Evolutionary conservation across 2,888 invertebrate species (phyloP).

Genomic region (Arctia plantaginis): DNA sequence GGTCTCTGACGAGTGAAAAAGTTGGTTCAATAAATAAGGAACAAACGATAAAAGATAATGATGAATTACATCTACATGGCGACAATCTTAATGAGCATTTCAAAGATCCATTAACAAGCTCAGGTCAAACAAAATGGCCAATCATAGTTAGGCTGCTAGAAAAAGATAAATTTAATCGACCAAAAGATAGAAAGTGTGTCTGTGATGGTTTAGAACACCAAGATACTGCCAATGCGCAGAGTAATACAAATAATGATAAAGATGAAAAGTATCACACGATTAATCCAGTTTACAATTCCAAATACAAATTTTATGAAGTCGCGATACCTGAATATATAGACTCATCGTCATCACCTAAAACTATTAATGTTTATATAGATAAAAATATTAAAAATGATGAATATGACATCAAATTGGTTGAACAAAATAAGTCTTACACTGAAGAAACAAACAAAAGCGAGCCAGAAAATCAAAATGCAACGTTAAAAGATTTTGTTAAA

Average conservation of each 20-base stretch:
- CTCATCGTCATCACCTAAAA: not conserved
- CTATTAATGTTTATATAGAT: not conserved
- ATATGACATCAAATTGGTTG: not conserved
- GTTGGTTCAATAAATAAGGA: not conserved
- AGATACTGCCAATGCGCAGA: not conserved
- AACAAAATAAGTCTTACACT: not conserved
- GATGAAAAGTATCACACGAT: not conserved
- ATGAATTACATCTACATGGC: too few species aligned
- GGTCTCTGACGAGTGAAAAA: slow-evolving; percentile 29
- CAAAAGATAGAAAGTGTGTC: not conserved
- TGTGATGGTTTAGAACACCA: not conserved
- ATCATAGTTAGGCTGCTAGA: not conserved
- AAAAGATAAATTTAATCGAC: not conserved
- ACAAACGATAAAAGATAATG: not conserved
- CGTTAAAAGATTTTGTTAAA: not conserved
- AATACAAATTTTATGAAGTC: not conserved
- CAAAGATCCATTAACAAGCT: not conserved
- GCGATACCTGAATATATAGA: not conserved
- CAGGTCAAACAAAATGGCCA: not conserved
- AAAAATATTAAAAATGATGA: not conserved
- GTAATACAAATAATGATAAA: not conserved
- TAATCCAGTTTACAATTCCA: slow-evolving; percentile 5
- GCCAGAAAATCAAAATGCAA: not conserved
- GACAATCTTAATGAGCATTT: not conserved
- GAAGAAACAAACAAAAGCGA: not conserved